These are phyloP conservation scores for Candidula unifasciata DNA, from an alignment of 2,888 invertebrate genomes.

Conservation along the genomic window DNA sequence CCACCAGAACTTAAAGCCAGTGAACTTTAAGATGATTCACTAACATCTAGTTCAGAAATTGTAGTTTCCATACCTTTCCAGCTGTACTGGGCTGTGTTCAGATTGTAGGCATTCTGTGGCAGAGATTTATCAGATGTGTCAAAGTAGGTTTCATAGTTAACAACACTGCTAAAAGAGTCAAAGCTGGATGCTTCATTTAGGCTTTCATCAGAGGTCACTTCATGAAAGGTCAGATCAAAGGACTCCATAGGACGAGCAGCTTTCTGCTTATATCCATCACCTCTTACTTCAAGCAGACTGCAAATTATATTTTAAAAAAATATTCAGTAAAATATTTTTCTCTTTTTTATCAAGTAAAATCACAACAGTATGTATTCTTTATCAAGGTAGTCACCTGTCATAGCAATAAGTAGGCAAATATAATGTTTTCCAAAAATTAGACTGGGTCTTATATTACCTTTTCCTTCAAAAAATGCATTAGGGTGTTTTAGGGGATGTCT, in stretches of 20 bases:
- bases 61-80: conserved; percentile 39
- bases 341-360: too few species aligned
- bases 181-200: conserved; percentile 56
- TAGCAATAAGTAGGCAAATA: too few species aligned
- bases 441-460: too few species aligned
- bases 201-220: conserved; percentile 72
- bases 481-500: too few species aligned
- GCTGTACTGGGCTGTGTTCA: conserved; percentile 44
- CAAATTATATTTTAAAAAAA: not conserved
- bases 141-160: conserved; percentile 69
- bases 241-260: conserved; percentile 71
- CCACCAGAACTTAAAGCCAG: too few species aligned
- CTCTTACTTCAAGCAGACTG: conserved; percentile 15
- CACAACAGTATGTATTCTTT: too few species aligned
- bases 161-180: conserved; percentile 73
- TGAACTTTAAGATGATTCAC: too few species aligned
- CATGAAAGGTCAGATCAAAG: conserved; percentile 73
- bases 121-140: conserved; percentile 26
- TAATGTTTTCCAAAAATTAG: too few species aligned
- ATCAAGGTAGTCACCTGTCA: too few species aligned
- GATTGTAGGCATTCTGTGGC: conserved; percentile 45
- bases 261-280: conserved; percentile 30
- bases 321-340: too few species aligned
- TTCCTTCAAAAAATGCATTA: too few species aligned
- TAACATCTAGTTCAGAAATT: too few species aligned